These are phyloP conservation scores for Heliothis subflexa DNA, from an alignment of 1,140 invertebrate species.

Conservation along the genomic window DNA sequence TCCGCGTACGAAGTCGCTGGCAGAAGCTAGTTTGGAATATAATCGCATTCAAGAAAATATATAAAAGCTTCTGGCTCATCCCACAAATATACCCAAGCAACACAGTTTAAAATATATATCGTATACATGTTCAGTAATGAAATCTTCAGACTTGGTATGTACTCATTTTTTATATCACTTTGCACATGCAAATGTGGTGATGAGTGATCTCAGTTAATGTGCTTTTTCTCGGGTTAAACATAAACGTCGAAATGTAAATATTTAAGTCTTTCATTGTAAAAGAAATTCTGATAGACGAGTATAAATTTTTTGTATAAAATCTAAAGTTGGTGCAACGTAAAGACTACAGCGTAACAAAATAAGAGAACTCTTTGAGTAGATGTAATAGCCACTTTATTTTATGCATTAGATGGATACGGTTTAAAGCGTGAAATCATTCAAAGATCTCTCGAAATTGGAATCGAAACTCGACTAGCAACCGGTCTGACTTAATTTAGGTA, in stretches of 20 bases:
- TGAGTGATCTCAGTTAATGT: conserved; percentile 14
- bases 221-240: conserved; percentile 19
- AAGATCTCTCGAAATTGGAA: conserved; percentile 39
- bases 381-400: conserved; percentile 38
- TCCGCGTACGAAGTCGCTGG: no score
- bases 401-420: conserved; percentile 39
- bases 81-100: no score
- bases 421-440: conserved; percentile 44
- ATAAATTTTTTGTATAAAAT: neutral
- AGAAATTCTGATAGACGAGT: conserved; percentile 10
- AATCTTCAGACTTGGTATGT: conserved; percentile 5
- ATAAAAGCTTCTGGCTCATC: no score
- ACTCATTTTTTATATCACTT: conserved; percentile 33
- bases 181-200: conserved; percentile 33
- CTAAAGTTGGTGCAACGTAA: conserved; percentile 10
- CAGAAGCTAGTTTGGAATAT: no score
- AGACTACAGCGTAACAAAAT: neutral
- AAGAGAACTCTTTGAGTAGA: conserved; percentile 18
- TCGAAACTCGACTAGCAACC: conserved; percentile 37
- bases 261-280: conserved; percentile 20
- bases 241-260: conserved; percentile 27
- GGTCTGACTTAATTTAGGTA: conserved; percentile 31
- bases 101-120: no score
- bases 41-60: no score
- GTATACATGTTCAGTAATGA: neutral